Evolutionary conservation across 2,888 invertebrate genomes (phyloP).

Genomic region (Azorinus chamasolen): DNA sequence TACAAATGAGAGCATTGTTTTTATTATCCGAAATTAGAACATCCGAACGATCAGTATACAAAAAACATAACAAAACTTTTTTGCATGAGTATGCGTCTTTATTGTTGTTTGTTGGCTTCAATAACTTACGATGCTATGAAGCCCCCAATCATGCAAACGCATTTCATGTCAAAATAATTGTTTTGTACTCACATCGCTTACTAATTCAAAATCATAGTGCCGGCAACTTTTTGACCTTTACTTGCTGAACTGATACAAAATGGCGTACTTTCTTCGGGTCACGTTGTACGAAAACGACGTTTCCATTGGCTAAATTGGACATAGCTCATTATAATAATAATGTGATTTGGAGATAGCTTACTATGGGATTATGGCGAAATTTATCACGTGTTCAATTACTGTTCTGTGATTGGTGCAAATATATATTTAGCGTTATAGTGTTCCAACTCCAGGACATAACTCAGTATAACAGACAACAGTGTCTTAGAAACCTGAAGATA

Average conservation of each 20-base stretch:
- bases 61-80: too few species aligned
- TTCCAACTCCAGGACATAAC: conserved; percentile 20
- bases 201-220: neutral
- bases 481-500: conserved; percentile 6
- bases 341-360: neutral
- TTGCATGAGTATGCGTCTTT: too few species aligned
- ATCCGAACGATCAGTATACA: too few species aligned
- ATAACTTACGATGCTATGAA: too few species aligned
- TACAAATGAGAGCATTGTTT: too few species aligned
- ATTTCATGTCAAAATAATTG: too few species aligned
- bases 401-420: neutral
- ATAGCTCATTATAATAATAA: neutral
- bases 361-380: neutral
- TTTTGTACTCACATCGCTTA: neutral
- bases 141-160: too few species aligned
- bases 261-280: neutral
- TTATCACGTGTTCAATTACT: conserved; percentile 2
- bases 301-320: neutral
- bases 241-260: neutral
- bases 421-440: conserved; percentile 1
- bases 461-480: conserved; percentile 1
- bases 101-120: too few species aligned
- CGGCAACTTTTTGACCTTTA: neutral
- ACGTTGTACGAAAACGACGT: neutral
- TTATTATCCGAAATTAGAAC: too few species aligned